Base-by-base conservation (phyloP, 1,140 invertebrate genomes). In the Holotrichia oblita region DNA sequence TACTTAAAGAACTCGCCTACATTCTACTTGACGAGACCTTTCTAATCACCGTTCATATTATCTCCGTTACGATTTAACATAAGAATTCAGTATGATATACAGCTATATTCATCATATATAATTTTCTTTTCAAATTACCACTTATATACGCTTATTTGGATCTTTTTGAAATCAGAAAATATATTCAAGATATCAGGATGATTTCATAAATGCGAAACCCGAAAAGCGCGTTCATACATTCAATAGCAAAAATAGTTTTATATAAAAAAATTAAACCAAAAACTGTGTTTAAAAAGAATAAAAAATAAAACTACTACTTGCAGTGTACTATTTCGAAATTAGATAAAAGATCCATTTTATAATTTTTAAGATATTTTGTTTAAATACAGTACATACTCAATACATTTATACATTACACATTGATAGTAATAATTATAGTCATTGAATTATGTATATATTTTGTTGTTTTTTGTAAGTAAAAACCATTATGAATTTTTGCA, bases 221-320 rank as follows among this genome's bases (percentile, higher is more conserved):
- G 27, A 4, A 4, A 34, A 34, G 27, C 4, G 4, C 27, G 7
- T 48, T 8, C n/a, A 1, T 69, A 3, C 2, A 7, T 69, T 22
- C 2, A n/a, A 69, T 6, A 24, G 24, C 4, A 69, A 69, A 0
- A 24, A 69, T 22, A 6, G 22, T 9, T 14, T 48, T 2, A 3
- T 27, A 14, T 55, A 55, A 55, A 55, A 55, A 55, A 3, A n/a
- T 55, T 55, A 55, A 55, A n/a, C 17, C 14, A 55, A 55, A 55
- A 17, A 55, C n/a, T 17, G n/a, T 17, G 12, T 7, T 14, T 55
- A 17, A 55, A 55, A 55, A 55, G 48, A 17, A 55, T 69, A 27
- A 27, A 27, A 34, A 27, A 69, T 27, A 69, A 69, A 69, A 69
- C 20, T 69, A 69, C 61, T 69, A 34, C 61, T 69, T 69, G 61